Evolutionary conservation across 2,113 vertebrate species (phyloP), one percentile per base, ranked within the genome.

Genomic region (Cheirogaleus medius): DNA sequence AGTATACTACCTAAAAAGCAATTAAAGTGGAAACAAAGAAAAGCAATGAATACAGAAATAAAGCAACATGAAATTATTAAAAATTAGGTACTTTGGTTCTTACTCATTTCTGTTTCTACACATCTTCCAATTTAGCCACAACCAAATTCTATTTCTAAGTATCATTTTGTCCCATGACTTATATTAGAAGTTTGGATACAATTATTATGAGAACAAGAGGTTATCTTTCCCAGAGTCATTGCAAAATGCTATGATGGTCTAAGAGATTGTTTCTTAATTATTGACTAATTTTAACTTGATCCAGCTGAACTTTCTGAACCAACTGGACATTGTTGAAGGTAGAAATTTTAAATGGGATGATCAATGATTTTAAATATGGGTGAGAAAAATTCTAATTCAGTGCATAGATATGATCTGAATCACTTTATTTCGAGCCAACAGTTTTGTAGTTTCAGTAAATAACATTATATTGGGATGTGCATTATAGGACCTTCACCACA

Each of bases 241-340:
- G 83, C 83, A 93, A 94, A 96, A 94, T 91, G 71, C 47, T 21
- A 3, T 47, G 42, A 58, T 60, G 32, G 29, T 91, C 32, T 69
- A n/a, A 87, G 74, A 47, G 21, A 29, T 52, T 58, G 69, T 71
- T 69, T 52, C 73, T 94, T 90, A 68, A 86, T 91, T 80, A 63
- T 93, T 95, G 87, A 95, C 39, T 63, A 73, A 83, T 66, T 97
- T 91, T 89, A 94, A 87, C 44, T 84, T 87, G 64, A 92, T 96
- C 74, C 34, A 56, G 12, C 17, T 84, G 18, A 47, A 73, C 25
- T 89, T 92, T 89, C 63, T 89, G 10, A 10, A 63, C 60, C 60
- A 63, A 63, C 60, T 63, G 56, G 34, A 86, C 47, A 77, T 47
- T 5, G 0, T 4, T 73, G 39, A 85, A 96, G 44, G n/a, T 63